These are phyloP conservation scores for Drosophila tropicalis DNA, from an alignment of 1,140 invertebrate species.

Conservation along the genomic window DNA sequence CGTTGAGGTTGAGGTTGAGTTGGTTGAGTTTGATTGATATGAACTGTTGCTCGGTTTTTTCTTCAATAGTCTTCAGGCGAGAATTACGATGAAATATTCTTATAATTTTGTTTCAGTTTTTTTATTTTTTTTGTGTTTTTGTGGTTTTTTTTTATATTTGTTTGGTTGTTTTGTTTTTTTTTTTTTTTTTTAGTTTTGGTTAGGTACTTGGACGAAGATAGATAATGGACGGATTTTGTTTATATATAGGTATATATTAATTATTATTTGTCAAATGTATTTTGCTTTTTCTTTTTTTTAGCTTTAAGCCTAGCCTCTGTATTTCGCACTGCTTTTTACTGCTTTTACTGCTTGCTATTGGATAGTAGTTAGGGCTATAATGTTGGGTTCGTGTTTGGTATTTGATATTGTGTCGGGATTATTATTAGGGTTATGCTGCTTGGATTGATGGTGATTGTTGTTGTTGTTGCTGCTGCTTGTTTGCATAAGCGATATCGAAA, in stretches of 20 bases:
- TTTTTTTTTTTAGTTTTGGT: constrained; percentile 12
- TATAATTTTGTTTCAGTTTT: neutral
- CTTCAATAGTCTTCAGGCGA: constrained; percentile 66
- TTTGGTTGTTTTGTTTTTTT: constrained; percentile 2
- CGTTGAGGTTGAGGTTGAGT: constrained; percentile 66
- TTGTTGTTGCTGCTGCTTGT: constrained; percentile 41
- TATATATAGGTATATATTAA: too few relatives aligned
- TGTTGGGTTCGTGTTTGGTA: constrained; percentile 36
- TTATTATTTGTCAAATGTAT: too few relatives aligned
- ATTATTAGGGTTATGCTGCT: constrained; percentile 38
- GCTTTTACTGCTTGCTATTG: constrained; percentile 21
- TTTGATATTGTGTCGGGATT: constrained; percentile 38
- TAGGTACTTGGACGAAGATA: neutral
- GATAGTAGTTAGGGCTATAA: constrained; percentile 11
- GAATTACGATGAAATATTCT: constrained; percentile 1
- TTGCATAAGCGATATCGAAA: constrained; percentile 69
- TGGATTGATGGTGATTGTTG: constrained; percentile 24
- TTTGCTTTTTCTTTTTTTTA: too few relatives aligned
- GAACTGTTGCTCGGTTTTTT: constrained; percentile 52
- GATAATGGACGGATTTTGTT: constrained; percentile 28
- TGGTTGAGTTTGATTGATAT: constrained; percentile 56
- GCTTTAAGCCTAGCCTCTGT: too few relatives aligned
- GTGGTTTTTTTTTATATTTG: neutral
- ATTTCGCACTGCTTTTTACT: too few relatives aligned
- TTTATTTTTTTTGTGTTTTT: neutral